These are phyloP conservation scores for Rhimphoctona megacephalus DNA, from an alignment of 2,888 invertebrate genomes.

Conservation along the genomic window DNA sequence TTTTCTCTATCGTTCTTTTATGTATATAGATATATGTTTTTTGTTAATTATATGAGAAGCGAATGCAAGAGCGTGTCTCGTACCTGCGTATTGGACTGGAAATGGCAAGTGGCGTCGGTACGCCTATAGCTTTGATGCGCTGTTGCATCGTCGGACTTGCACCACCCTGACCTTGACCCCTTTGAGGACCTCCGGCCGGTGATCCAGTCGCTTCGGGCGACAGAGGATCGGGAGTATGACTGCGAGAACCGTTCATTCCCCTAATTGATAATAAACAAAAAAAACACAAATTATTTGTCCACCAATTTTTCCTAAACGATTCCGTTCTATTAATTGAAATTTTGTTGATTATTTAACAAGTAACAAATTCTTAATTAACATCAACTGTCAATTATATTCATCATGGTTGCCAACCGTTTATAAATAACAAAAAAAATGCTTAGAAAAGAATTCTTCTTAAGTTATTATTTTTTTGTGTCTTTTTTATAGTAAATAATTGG, in stretches of 20 bases:
- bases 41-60: slow-evolving; percentile 1
- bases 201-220: slow-evolving; percentile 87
- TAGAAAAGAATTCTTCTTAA: not conserved
- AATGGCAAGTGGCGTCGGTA: slow-evolving; percentile 94
- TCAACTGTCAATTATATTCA: not conserved
- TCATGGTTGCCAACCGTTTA: not conserved
- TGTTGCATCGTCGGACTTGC: slow-evolving; percentile 95
- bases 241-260: slow-evolving; percentile 88
- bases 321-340: not conserved
- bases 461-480: not conserved
- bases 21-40: slow-evolving; percentile 4
- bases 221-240: slow-evolving; percentile 87
- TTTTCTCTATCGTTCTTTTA: not conserved
- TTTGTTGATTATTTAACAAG: not conserved
- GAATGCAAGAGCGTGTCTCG: slow-evolving; percentile 74
- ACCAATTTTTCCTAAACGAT: not conserved
- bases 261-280: slow-evolving; percentile 82
- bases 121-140: slow-evolving; percentile 94
- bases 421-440: too few relatives aligned
- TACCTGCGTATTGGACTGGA: slow-evolving; percentile 96
- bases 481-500: not conserved
- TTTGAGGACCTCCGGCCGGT: slow-evolving; percentile 79
- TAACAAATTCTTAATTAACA: not conserved
- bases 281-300: not conserved
- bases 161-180: slow-evolving; percentile 84